A percentile compares a stretch with the other conserved stretches of the same genome.
These are phyloP conservation scores for Channa argus DNA, from an alignment of 2,113 vertebrate genomes.

Conservation along the genomic window DNA sequence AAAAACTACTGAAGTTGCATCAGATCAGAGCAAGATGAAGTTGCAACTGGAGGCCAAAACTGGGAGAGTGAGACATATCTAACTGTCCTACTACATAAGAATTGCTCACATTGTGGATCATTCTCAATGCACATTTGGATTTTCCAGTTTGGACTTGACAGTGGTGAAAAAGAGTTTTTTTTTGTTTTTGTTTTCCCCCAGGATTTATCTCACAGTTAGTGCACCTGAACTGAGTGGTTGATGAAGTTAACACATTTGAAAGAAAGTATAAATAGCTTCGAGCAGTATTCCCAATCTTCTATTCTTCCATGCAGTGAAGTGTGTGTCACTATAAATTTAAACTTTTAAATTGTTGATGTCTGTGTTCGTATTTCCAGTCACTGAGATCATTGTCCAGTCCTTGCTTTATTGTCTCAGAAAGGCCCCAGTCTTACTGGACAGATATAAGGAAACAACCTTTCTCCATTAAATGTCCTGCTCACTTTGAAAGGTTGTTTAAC, in stretches of 20 bases:
- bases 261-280: conserved; percentile 30
- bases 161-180: conserved; percentile 1
- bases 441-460: neutral
- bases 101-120: conserved; percentile 25
- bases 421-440: neutral
- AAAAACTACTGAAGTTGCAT: neutral
- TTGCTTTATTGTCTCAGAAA: conserved; percentile 13
- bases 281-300: conserved; percentile 39
- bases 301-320: conserved; percentile 18
- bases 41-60: conserved; percentile 26
- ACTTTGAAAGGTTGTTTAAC: conserved; percentile 3
- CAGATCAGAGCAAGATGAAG: neutral
- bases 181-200: conserved; percentile 14
- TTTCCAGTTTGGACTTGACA: conserved; percentile 34
- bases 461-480: conserved; percentile 1
- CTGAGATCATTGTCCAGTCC: conserved; percentile 18
- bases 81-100: conserved; percentile 20
- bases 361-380: conserved; percentile 14
- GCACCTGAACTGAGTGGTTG: conserved; percentile 22
- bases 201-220: neutral
- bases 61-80: conserved; percentile 21
- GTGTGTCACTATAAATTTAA: conserved; percentile 5
- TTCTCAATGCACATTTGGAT: conserved; percentile 49
- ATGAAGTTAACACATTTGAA: conserved; percentile 33
- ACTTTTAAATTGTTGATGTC: conserved; percentile 19